Conservation (phyloP, 2,888 invertebrate genomes). For the Trichacis sp. region DNA sequence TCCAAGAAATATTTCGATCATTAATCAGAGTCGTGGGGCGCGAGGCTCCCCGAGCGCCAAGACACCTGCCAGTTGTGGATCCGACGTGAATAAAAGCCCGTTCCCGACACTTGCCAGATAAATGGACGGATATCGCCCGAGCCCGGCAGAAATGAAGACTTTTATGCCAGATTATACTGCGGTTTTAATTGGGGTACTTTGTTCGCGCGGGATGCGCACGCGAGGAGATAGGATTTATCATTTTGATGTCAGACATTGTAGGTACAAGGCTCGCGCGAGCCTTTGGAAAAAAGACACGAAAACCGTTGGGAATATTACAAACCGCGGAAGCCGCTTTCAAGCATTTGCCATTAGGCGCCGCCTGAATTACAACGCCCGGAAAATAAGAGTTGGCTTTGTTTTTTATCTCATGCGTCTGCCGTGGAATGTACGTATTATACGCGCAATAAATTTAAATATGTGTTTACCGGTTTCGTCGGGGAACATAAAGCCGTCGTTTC, state of each 20-base stretch:
- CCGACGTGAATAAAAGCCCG: constrained; percentile 9
- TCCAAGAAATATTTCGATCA: constrained; percentile 62
- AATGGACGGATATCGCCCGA: not conserved
- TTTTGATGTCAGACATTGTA: constrained; percentile 37
- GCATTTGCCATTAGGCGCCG: too few species aligned
- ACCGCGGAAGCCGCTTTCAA: not conserved
- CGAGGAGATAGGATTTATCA: constrained; percentile 45
- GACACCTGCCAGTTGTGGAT: constrained; percentile 45
- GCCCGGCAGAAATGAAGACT: constrained; percentile 33
- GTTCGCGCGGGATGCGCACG: constrained; percentile 44
- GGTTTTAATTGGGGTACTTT: constrained; percentile 56
- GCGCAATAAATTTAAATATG: constrained; percentile 6
- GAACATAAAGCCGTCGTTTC: constrained; percentile 14
- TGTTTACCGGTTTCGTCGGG: constrained; percentile 5
- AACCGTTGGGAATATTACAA: too few species aligned
- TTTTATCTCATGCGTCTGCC: not conserved
- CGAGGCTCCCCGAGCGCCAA: constrained; percentile 42
- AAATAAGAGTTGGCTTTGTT: not conserved
- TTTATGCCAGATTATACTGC: constrained; percentile 40
- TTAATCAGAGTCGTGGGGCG: constrained; percentile 54
- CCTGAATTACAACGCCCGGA: not conserved
- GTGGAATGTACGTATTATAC: not conserved
- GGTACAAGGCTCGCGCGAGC: not conserved
- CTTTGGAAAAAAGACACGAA: too few species aligned
- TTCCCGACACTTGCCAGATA: too few species aligned